phyloP scores from a whole-genome alignment of 2,113 vertebrate genomes.

The Podiceps cristatus region DNA sequence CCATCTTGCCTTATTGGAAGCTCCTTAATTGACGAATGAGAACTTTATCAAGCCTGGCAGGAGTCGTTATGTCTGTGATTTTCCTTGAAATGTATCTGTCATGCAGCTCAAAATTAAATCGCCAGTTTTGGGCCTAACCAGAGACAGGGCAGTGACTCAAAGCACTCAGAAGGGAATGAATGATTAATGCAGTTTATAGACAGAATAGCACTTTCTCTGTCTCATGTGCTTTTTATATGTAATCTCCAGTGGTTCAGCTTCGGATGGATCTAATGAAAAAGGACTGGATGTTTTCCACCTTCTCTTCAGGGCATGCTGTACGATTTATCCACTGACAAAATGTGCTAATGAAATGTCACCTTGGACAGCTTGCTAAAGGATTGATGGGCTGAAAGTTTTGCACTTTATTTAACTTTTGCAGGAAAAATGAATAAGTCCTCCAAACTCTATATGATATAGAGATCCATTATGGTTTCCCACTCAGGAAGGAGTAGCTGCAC shows the following conservation, averaged over 20 bases:
- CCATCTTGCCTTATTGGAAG: constrained; percentile 80
- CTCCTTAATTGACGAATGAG: constrained; percentile 91
- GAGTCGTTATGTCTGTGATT: constrained; percentile 88
- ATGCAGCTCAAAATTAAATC: constrained; percentile 83
- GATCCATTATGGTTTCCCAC: constrained; percentile 70
- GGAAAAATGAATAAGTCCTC: constrained; percentile 82
- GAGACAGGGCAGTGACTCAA: constrained; percentile 78
- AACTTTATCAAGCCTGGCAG: constrained; percentile 89
- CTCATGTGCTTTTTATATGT: constrained; percentile 79
- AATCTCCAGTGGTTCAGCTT: constrained; percentile 83
- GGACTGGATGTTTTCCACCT: constrained; percentile 83
- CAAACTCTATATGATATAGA: constrained; percentile 76
- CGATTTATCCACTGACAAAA: constrained; percentile 93
- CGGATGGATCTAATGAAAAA: constrained; percentile 89
- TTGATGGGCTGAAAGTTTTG: constrained; percentile 89
- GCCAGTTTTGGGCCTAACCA: constrained; percentile 76
- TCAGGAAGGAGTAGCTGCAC: constrained; percentile 19
- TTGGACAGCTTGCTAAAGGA: constrained; percentile 87
- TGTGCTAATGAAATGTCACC: constrained; percentile 95
- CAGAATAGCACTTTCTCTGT: constrained; percentile 74
- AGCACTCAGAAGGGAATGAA: constrained; percentile 80
- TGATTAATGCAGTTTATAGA: constrained; percentile 90
- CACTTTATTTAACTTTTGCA: constrained; percentile 87
- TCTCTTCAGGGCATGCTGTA: constrained; percentile 78
- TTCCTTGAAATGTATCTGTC: constrained; percentile 89